Percentiles rank a stretch among this genome's conserved stretches.
These are phyloP conservation scores for Ranitomeya imitator DNA, from an alignment of 2,113 vertebrate genomes.

Conservation along the genomic window DNA sequence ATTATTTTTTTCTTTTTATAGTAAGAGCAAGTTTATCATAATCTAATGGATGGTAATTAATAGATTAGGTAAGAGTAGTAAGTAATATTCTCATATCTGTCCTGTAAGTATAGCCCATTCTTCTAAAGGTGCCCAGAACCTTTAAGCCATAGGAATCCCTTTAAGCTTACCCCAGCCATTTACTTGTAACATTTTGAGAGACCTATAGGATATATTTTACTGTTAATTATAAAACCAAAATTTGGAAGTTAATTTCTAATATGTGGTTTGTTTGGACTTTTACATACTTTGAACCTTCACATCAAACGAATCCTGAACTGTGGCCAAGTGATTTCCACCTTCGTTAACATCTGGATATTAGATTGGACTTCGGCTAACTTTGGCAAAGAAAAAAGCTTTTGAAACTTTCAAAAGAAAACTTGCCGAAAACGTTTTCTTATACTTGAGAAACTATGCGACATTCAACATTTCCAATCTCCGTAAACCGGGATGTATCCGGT, in stretches of 20 bases:
- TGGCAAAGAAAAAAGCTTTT: constrained; percentile 10
- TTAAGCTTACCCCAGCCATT: background rate
- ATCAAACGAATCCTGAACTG: constrained; percentile 16
- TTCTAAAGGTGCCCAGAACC: no score
- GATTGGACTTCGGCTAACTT: constrained; percentile 41
- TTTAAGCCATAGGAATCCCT: background rate
- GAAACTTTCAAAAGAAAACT: constrained; percentile 8
- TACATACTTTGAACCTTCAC: constrained; percentile 1
- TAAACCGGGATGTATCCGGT: background rate
- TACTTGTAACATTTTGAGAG: background rate
- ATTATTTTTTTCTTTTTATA: no score
- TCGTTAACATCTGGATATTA: constrained; percentile 48
- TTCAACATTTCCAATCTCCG: background rate
- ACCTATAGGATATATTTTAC: background rate
- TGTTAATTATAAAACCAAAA: background rate
- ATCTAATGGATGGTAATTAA: no score
- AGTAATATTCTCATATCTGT: no score
- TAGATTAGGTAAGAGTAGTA: no score
- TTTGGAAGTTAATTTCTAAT: background rate
- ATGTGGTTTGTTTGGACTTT: background rate
- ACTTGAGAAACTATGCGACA: constrained; percentile 24
- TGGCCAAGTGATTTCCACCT: constrained; percentile 42
- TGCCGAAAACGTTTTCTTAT: background rate
- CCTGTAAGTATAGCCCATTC: no score
- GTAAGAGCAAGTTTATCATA: no score